Conservation (phyloP, 2,797 vertebrate genomes). For the Tokudaia tokunoshimensis region DNA sequence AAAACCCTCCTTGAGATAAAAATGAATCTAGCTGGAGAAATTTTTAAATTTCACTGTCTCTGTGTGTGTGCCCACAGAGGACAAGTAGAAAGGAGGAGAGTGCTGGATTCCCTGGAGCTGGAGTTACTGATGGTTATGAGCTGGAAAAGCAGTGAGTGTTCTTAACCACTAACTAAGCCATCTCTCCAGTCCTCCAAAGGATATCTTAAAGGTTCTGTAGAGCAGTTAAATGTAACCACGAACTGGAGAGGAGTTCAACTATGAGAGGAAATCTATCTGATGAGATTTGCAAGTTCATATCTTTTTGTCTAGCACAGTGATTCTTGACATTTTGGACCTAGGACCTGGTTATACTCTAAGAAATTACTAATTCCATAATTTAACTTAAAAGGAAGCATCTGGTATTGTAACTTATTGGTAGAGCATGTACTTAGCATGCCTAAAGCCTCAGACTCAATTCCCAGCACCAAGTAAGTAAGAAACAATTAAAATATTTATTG, state of each 20-base stretch:
- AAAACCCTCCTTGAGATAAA: not conserved
- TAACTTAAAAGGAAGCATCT: not conserved
- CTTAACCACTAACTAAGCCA: not conserved
- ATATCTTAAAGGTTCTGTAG: not conserved
- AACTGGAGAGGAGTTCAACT: not conserved
- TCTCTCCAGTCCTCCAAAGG: not conserved
- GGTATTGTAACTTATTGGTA: not conserved
- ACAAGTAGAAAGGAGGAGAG: not conserved
- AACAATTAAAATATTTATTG: not conserved
- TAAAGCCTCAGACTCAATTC: not conserved
- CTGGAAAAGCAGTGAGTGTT: not conserved
- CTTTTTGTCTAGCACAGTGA: not conserved
- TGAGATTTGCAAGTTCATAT: not conserved
- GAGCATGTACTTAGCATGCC: not conserved
- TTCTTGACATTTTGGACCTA: not conserved
- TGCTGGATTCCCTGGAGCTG: not conserved
- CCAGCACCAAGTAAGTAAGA: not conserved
- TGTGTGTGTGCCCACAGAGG: not conserved
- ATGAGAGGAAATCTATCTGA: not conserved
- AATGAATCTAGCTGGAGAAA: not conserved
- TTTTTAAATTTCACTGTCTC: not conserved
- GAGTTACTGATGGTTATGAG: not conserved
- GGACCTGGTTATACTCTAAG: not conserved
- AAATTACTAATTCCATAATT: not conserved
- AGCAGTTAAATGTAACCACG: not conserved